Evolutionary conservation across 2,888 invertebrate species (phyloP), one percentile per base, ranked within the genome.

Genomic region (Tholera decimalis): DNA sequence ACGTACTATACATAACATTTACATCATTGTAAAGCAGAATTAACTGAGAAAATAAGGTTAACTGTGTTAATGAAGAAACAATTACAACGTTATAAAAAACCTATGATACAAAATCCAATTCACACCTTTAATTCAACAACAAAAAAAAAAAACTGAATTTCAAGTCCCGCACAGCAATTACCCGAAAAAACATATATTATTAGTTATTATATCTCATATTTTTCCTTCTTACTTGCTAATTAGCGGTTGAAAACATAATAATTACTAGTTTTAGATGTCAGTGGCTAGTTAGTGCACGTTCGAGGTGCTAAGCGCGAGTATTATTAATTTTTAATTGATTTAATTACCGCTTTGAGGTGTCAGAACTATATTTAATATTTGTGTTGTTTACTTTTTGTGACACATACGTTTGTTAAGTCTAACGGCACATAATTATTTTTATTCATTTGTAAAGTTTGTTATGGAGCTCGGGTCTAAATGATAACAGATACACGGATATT

Each of bases 301-400:
- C 11, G 22, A 59, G 51, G 63, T 64, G 75, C 35, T 49, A 64
- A 74, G n/a, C 26, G n/a, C 0, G 24, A 18, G 8, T 46, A 41
- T 60, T 28, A 74, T 74, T 74, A 63, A 46, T 60, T 64, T 74
- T 49, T 74, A 74, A 74, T 74, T 74, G 53, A 69, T 50, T 28
- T 74, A 74, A 74, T 74, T 74, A 64, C 15, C 49, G 24, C 4
- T 57, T 1, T 0, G 18, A 28, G 15, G 28, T 58, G 44, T 35
- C 11, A 51, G 41, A 66, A 35, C 0, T 22, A 24, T 49, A 37
- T 63, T 56, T 56, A 47, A 41, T 55, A 18, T 55, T 70, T 54
- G 13, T 56, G 24, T 44, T 15, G 24, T 28, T 26, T 47, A 39
- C 44, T 46, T 56, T 54, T 22, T 18, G 5, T 39, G 37, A 50